phyloP scores from a whole-genome alignment of 1,140 invertebrate species.

The Myzus persicae region DNA sequence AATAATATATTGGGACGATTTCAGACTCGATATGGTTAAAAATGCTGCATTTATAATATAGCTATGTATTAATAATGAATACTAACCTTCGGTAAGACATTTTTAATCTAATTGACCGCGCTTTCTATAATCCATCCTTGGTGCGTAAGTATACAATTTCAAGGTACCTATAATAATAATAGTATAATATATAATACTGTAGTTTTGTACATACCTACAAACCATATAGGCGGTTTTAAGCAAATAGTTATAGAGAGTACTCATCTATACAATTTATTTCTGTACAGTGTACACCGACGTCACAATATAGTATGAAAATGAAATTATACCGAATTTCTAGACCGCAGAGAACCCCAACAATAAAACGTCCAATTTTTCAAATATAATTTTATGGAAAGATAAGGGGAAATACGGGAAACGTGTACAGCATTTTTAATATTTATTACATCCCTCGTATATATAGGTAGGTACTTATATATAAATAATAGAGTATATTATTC shows the following conservation, averaged over 20 bases:
- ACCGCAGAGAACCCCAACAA: neutral
- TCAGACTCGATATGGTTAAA: neutral
- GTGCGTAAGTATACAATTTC: neutral
- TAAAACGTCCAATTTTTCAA: slow-evolving; percentile 4
- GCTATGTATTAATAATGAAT: neutral
- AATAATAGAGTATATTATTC: neutral
- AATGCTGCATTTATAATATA: neutral
- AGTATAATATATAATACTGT: neutral
- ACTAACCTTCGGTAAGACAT: neutral
- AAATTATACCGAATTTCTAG: neutral
- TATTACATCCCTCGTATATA: neutral
- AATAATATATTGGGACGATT: neutral
- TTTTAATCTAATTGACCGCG: neutral
- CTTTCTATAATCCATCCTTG: neutral
- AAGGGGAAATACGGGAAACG: neutral
- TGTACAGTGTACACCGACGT: neutral
- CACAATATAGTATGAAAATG: neutral
- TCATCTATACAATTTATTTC: neutral
- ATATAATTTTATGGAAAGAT: neutral
- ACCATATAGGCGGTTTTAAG: neutral
- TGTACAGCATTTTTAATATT: neutral
- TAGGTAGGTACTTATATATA: neutral
- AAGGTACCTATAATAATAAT: neutral
- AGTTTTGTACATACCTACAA: neutral
- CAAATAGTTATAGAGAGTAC: neutral